Evolutionary conservation across 2,113 vertebrate genomes (phyloP), one percentile per base, ranked within the genome.

Genomic region (Verasper variegatus): DNA sequence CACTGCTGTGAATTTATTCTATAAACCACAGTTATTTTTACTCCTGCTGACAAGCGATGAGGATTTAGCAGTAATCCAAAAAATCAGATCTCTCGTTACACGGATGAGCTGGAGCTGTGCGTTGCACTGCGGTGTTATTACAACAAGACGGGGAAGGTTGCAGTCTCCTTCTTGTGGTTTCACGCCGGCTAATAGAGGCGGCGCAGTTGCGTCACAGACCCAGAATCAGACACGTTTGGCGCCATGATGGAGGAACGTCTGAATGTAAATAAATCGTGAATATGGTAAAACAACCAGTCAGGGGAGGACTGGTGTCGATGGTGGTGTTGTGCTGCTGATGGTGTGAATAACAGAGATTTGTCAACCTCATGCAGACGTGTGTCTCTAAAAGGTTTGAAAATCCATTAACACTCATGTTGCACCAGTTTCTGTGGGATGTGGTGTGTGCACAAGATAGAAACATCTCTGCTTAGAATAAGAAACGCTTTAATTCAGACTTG

Each of bases 1-100:
- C 81, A 68, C 69, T 85, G 68, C 52, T 60, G 66, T 71, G 74
- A 82, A 86, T 87, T 86, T 85, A 73, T 76, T 62, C 78, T 61
- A 17, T 17, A 85, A 76, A 72, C 83, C 87, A 61, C 78, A 76
- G 87, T 87, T 88, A 88, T 91, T 92, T 87, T 83, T 88, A 76
- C 87, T 83, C 78, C 86, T 88, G 88, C 85, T 88, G 89, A 89
- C 78, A 85, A 68, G 85, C 45, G 40, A 75, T 21, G 83, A 90
- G 74, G 83, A 86, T 57, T 89, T 78, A 85, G 71, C 49, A 2
- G 49, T 86, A 87, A 92, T 89, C 84, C 88, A 72, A 54, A 45
- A 23, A 81, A 90, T 86, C 86, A 88, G 57, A 76, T 75, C 85
- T 90, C 85, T 60, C 65, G 73, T 92, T 92, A 88, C 92, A 85